phyloP scores from a whole-genome alignment of 2,797 vertebrate species.

The Stomatorhinus walkeri region DNA sequence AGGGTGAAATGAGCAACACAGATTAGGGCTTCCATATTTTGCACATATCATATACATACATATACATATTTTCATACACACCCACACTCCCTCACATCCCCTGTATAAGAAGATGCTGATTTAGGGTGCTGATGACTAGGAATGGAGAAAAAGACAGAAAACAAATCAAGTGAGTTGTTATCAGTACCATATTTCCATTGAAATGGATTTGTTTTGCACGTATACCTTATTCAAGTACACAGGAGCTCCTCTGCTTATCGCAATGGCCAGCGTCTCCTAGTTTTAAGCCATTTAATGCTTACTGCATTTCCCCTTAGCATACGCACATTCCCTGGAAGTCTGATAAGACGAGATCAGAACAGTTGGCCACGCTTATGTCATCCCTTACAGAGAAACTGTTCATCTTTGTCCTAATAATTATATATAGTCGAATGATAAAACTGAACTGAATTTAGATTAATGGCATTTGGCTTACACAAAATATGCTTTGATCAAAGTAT shows the following conservation, averaged over 20 bases:
- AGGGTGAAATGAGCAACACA: background rate
- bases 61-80: background rate
- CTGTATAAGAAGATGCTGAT: background rate
- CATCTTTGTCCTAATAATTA: conserved; percentile 2
- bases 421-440: background rate
- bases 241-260: conserved; percentile 10
- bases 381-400: conserved; percentile 7
- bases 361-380: background rate
- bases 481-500: background rate
- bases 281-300: conserved; percentile 10
- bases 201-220: conserved; percentile 6
- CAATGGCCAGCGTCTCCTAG: background rate
- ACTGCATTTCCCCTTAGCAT: background rate
- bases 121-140: background rate
- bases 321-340: conserved; percentile 6
- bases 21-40: background rate
- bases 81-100: background rate
- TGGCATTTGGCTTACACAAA: background rate
- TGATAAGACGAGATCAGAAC: conserved; percentile 20
- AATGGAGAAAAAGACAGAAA: background rate
- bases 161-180: conserved; percentile 15
- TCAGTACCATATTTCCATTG: background rate
- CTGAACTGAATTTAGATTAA: conserved; percentile 8
- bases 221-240: background rate
- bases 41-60: background rate